Percentiles rank a stretch among this genome's conserved stretches.
Evolutionary conservation across 2,888 invertebrate species (phyloP).

Genomic region (Drosophila borborema): DNA sequence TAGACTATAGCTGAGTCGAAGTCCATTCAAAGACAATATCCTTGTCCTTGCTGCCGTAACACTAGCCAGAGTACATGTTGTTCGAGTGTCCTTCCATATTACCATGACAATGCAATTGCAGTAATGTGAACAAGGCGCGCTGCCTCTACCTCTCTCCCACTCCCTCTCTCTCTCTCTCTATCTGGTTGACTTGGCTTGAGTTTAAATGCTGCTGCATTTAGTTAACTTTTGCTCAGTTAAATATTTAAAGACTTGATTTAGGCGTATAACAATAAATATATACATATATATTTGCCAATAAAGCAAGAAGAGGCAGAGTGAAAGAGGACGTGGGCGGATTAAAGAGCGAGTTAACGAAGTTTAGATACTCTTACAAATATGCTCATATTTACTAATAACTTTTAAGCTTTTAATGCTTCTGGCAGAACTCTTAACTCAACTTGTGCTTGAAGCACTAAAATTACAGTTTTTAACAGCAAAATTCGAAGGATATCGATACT

Average conservation of each 20-base stretch:
- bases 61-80: constrained; percentile 28
- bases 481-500: not conserved
- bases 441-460: not conserved
- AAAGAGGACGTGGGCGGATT: not conserved
- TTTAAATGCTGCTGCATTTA: constrained; percentile 17
- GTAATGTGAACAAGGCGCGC: constrained; percentile 6
- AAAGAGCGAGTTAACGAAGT: not conserved
- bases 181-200: not conserved
- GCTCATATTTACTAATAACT: not conserved
- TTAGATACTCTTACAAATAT: not conserved
- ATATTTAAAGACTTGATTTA: constrained; percentile 5
- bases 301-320: not conserved
- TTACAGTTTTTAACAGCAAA: too few relatives aligned
- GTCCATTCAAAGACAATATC: constrained; percentile 62
- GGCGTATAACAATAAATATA: not conserved
- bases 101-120: constrained; percentile 34
- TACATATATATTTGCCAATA: not conserved
- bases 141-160: not conserved
- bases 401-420: not conserved
- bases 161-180: not conserved
- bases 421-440: not conserved
- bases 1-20: constrained; percentile 15
- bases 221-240: not conserved
- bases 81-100: constrained; percentile 22
- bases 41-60: constrained; percentile 27